A percentile compares a stretch with the other conserved stretches of the same genome.
Conservation (phyloP, 2,113 vertebrate genomes). For the Leucopsar rothschildi region DNA sequence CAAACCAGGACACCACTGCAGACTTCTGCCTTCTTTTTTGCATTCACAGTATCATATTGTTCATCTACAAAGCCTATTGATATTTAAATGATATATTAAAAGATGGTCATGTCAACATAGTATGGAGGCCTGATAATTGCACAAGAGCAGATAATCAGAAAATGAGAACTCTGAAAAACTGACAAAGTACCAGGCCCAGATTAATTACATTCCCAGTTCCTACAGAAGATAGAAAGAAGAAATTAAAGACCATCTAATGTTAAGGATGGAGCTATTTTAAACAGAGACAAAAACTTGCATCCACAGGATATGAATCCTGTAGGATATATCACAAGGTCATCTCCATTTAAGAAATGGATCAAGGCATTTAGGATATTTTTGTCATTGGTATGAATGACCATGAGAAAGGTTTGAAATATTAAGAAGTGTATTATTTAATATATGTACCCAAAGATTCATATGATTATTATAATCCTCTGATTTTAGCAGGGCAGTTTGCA, state of each 20-base stretch:
- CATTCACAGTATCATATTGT: background rate
- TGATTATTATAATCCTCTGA: conserved; percentile 1
- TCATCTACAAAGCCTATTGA: background rate
- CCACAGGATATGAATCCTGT: background rate
- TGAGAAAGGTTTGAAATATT: conserved; percentile 30
- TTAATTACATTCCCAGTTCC: conserved; percentile 5
- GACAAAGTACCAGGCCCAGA: background rate
- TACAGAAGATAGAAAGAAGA: background rate
- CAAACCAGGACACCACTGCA: too few relatives aligned
- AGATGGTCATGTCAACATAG: background rate
- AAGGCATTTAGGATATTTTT: background rate
- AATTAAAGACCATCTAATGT: background rate
- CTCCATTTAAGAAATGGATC: background rate
- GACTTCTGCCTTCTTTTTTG: background rate
- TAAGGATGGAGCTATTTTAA: background rate
- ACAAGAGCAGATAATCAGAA: conserved; percentile 26
- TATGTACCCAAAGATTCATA: background rate
- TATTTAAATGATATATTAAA: background rate
- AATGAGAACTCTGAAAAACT: conserved; percentile 42
- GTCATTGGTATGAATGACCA: background rate
- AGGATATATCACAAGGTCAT: background rate
- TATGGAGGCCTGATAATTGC: conserved; percentile 21
- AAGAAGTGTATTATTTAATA: background rate
- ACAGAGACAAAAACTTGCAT: background rate
- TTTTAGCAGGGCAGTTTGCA: conserved; percentile 12